Conservation (phyloP, 2,797 vertebrate genomes). For the Synaphobranchus kaupii region DNA sequence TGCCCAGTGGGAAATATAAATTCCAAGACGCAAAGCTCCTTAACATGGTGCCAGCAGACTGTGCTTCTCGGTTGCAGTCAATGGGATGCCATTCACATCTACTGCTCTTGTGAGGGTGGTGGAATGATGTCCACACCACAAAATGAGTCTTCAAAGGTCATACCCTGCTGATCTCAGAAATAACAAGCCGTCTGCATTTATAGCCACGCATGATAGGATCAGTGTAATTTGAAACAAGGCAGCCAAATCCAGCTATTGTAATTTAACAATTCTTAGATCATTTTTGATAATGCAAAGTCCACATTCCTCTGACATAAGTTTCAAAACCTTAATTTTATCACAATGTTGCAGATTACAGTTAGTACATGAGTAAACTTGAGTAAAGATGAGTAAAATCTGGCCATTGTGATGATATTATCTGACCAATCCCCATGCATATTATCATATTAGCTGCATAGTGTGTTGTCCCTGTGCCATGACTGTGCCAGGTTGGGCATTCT, state of each 20-base stretch:
- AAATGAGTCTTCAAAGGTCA: neutral
- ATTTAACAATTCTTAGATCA: neutral
- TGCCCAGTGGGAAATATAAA: conserved; percentile 25
- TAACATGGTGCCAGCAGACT: conserved; percentile 32
- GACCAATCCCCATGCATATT: neutral
- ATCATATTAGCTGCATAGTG: neutral
- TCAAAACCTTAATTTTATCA: neutral
- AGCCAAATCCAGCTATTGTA: neutral
- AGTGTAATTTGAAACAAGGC: neutral
- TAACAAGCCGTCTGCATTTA: neutral
- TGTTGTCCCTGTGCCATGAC: conserved; percentile 19
- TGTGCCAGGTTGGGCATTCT: conserved; percentile 57
- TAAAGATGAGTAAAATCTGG: neutral
- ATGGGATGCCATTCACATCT: conserved; percentile 32
- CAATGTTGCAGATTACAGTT: conserved; percentile 8
- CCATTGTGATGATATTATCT: neutral
- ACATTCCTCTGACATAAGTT: neutral
- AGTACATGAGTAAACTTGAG: neutral
- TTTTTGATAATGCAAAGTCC: neutral
- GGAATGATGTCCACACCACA: conserved; percentile 10
- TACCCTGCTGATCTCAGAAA: neutral
- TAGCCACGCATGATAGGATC: neutral
- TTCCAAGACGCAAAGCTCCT: conserved; percentile 31
- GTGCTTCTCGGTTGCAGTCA: conserved; percentile 21
- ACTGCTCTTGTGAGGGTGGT: conserved; percentile 13